phyloP scores from a whole-genome alignment of 2,888 invertebrate genomes.

The Oscheius sp. region DNA sequence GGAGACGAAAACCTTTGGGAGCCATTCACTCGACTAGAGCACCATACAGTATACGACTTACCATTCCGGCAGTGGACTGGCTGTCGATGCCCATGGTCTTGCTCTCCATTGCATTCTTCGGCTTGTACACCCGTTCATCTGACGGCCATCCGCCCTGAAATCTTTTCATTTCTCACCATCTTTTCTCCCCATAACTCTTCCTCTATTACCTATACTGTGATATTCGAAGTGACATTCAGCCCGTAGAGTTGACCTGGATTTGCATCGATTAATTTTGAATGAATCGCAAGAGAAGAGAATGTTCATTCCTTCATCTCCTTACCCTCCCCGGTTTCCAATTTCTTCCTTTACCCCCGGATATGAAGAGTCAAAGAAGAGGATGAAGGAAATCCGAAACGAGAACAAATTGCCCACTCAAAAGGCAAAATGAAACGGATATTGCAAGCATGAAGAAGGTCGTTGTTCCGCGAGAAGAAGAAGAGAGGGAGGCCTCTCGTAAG shows the following conservation, averaged over 20 bases:
- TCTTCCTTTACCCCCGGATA: neutral
- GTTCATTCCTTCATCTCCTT: neutral
- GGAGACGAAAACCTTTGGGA: constrained; percentile 14
- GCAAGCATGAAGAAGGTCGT: neutral
- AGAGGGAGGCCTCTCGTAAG: neutral
- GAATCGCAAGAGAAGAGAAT: no score
- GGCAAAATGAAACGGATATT: constrained; percentile 27
- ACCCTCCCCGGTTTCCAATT: neutral
- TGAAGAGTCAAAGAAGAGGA: neutral
- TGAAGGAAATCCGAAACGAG: constrained; percentile 26
- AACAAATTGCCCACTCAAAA: constrained; percentile 26
- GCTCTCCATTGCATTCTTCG: constrained; percentile 50
- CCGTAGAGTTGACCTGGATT: neutral
- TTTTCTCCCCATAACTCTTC: neutral
- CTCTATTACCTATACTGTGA: constrained; percentile 15
- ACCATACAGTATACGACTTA: no score
- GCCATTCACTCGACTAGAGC: no score
- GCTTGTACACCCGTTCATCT: constrained; percentile 42
- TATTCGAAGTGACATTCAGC: constrained; percentile 27
- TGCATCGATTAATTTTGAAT: neutral
- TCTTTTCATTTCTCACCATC: neutral
- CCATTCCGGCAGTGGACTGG: constrained; percentile 42
- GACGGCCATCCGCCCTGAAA: constrained; percentile 33
- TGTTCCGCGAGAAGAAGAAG: neutral
- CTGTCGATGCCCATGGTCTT: constrained; percentile 50